Base-by-base conservation (phyloP, 2,888 invertebrate genomes). In the Isotomurus palustris region DNA sequence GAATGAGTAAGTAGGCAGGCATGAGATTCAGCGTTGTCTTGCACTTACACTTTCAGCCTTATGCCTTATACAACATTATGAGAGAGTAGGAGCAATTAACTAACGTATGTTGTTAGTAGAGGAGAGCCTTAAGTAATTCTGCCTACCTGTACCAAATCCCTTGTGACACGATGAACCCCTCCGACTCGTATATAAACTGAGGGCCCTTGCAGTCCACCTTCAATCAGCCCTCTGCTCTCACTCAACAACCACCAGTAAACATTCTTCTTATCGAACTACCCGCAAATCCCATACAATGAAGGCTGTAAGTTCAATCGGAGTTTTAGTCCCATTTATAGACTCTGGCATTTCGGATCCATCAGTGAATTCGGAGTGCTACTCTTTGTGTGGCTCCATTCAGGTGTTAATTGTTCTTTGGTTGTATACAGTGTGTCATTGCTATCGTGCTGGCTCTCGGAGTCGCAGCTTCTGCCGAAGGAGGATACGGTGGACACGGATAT, bases 121-220 rank as follows among this genome's bases (percentile, higher is more conserved):
- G n/a, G n/a, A n/a, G n/a, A n/a, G n/a, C n/a, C n/a, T 38, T 38
- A 17, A 38, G 17, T 38, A 38, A 38, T 17, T 38, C 19, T 17
- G 21, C 22, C 25, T 21, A 44, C 21, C 25, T 53, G 53, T 53
- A 44, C 53, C 53, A 41, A 44, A 43, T 44, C 53, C 53, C 53
- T 53, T 53, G 44, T 53, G 53, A 53, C 53, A 53, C 53, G 53
- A 53, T 43, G 53, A 53, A 53, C 40, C 53, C 53, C 53, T 32
- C 40, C 53, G 29, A 44, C 44, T 32, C 44, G 32, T 53, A 53
- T 53, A 53, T 53, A 53, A 53, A 35, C 32, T 28, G 40, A 40
- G 40, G 28, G 51, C 40, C 38, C 38, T 51, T 51, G 51, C 28
- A 38, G 24, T n/a, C n/a, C 38, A 40, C 41, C 51, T 40, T 51